phyloP scores from a whole-genome alignment of 2,888 invertebrate genomes.

The Dryobota labecula region DNA sequence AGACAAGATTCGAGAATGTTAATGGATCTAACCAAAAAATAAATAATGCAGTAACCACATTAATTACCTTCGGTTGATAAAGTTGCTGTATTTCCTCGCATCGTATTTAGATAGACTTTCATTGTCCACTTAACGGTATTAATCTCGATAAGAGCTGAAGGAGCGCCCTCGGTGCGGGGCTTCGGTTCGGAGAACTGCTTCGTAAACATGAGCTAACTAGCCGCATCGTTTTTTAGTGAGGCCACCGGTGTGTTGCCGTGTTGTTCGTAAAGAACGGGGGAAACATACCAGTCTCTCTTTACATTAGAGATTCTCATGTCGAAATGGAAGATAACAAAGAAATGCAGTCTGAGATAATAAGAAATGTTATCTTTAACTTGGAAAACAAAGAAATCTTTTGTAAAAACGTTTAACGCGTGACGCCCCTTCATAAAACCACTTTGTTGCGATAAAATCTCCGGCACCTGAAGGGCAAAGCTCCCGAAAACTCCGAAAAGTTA shows the following conservation, averaged over 20 bases:
- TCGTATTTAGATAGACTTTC: slow-evolving; percentile 35
- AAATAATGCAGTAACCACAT: slow-evolving; percentile 43
- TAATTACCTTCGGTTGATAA: slow-evolving; percentile 34
- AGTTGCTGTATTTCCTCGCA: slow-evolving; percentile 16
- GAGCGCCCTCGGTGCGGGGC: slow-evolving; percentile 34
- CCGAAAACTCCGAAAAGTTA: slow-evolving; percentile 39
- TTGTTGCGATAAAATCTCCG: slow-evolving; percentile 31
- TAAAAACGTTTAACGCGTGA: slow-evolving; percentile 9
- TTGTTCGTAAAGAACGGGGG: neutral
- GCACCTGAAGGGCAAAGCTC: slow-evolving; percentile 40
- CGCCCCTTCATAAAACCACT: slow-evolving; percentile 4
- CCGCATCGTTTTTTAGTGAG: slow-evolving; percentile 17
- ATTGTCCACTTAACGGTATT: slow-evolving; percentile 56
- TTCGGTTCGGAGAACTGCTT: slow-evolving; percentile 47
- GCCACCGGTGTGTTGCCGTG: slow-evolving; percentile 8
- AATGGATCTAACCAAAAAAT: slow-evolving; percentile 42
- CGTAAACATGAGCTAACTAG: slow-evolving; percentile 49
- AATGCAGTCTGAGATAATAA: neutral
- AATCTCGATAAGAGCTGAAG: slow-evolving; percentile 57
- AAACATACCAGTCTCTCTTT: neutral
- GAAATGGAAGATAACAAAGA: neutral
- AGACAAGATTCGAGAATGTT: slow-evolving; percentile 38
- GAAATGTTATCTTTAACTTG: slow-evolving; percentile 16
- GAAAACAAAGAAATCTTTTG: neutral
- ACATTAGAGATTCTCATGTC: neutral